Percentiles rank a stretch among this genome's conserved stretches.
These are phyloP conservation scores for Arizona elegans DNA, from an alignment of 2,113 vertebrate genomes.

Conservation along the genomic window DNA sequence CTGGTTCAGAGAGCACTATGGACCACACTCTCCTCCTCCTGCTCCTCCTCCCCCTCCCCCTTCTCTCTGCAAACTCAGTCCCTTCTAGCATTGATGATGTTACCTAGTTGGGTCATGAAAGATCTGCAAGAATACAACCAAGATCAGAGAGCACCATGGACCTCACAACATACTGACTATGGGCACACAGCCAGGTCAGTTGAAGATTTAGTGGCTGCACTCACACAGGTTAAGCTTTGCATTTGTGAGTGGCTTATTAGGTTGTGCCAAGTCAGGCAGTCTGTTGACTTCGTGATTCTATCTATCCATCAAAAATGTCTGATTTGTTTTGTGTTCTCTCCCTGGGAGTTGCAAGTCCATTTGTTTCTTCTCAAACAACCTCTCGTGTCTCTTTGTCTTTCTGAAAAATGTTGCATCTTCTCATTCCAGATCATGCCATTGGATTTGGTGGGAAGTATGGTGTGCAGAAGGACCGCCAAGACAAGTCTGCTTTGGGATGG, in stretches of 20 bases:
- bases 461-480: conserved; percentile 80
- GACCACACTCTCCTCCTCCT: too few species aligned
- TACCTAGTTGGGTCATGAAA: too few species aligned
- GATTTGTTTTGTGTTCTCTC: background rate
- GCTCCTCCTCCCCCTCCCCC: too few species aligned
- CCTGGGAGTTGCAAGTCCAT: background rate
- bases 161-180: too few species aligned
- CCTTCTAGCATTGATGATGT: too few species aligned
- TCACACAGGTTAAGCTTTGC: background rate
- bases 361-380: background rate
- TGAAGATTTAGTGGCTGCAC: background rate
- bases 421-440: conserved; percentile 58
- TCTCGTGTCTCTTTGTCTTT: background rate
- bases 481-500: conserved; percentile 73
- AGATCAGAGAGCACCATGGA: background rate
- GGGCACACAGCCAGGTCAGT: background rate
- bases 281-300: background rate
- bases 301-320: background rate
- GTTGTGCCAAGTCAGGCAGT: background rate
- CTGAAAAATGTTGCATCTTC: background rate
- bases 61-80: accelerated
- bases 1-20: too few species aligned
- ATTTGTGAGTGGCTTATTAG: background rate
- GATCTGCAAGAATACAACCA: too few species aligned
- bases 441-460: conserved; percentile 77